These are phyloP conservation scores for Pachyrhynchus sulphureomaculatus DNA, from an alignment of 1,140 invertebrate species.

Conservation along the genomic window DNA sequence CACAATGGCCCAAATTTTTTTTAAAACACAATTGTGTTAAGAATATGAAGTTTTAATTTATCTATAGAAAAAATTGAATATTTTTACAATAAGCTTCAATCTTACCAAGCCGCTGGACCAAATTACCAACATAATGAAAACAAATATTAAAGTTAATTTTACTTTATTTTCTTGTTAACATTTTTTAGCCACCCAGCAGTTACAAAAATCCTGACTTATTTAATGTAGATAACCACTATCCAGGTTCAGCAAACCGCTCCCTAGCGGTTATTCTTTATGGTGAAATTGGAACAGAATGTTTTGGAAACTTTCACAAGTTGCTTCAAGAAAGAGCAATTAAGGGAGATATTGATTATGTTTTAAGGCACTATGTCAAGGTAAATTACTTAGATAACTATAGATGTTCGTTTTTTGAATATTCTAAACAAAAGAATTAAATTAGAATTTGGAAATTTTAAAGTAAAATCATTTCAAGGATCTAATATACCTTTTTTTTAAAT, in stretches of 20 bases:
- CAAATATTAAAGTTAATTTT: not conserved
- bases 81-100: too few species aligned
- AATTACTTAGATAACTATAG: constrained; percentile 15
- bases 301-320: constrained; percentile 72
- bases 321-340: constrained; percentile 67
- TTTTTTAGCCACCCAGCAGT: constrained; percentile 14
- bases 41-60: too few species aligned
- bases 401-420: constrained; percentile 11
- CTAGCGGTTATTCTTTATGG: constrained; percentile 81
- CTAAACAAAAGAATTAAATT: too few species aligned
- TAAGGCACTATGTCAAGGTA: constrained; percentile 83
- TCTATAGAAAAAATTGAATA: too few species aligned
- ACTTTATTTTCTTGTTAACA: too few species aligned
- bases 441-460: too few species aligned
- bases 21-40: too few species aligned
- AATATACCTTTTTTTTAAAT: too few species aligned
- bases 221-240: constrained; percentile 84
- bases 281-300: constrained; percentile 76
- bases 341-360: constrained; percentile 79
- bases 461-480: too few species aligned
- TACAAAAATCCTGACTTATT: constrained; percentile 61
- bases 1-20: too few species aligned
- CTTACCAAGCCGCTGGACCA: too few species aligned
- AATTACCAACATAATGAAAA: too few species aligned
- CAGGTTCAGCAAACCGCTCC: constrained; percentile 67